Base-by-base conservation (phyloP, 2,113 vertebrate genomes). In the Cygnus buccinator region DNA sequence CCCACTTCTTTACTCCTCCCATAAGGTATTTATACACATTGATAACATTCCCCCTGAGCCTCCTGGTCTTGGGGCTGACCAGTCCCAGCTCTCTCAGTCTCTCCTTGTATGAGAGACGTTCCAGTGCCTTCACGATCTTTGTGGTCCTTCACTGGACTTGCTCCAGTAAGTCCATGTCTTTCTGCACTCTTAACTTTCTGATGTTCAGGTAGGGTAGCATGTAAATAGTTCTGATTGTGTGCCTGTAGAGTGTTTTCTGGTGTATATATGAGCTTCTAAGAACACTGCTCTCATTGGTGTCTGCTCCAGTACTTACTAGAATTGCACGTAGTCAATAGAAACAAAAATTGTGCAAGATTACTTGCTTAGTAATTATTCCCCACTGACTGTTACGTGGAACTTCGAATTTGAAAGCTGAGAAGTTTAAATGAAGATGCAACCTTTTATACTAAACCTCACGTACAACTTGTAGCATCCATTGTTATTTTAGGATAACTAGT, bases 121-220 rank as follows among this genome's bases (percentile, higher is more conserved):
- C n/a, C 20, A 31, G 65, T 66, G 46, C 20, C 8, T 85, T 57
- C 4, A 0, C 66, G 57, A 74, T 54, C n/a, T 54, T 82, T 18
- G 6, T 55, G 26, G 8, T 28, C 23, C 18, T 79, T 79, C 59
- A 31, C n/a, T 68, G 0, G 0, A 13, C 41, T 74, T 2, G 1
- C 18, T 73, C 11, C 15, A 44, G 16, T 46, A 13, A 23, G 33
- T 63, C 37, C 8, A 3, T 33, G 20, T 52, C 43, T 84, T 68
- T 82, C n/a, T 73, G 13, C 57, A n/a, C 66, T 66, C 17, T 70
- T 62, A 62, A 44, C n/a, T 86, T 71, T 21, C 31, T 87, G 5
- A 39, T 63, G 26, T 41, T 89, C 19, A 80, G 58, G 15, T 46
- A 46, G 21, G 10, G 13, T 35, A 79, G 20, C 44, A 41, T 41